A percentile compares a stretch with the other conserved stretches of the same genome.
phyloP scores from a whole-genome alignment of 2,113 vertebrate genomes.

The Rhinogobius similis region DNA sequence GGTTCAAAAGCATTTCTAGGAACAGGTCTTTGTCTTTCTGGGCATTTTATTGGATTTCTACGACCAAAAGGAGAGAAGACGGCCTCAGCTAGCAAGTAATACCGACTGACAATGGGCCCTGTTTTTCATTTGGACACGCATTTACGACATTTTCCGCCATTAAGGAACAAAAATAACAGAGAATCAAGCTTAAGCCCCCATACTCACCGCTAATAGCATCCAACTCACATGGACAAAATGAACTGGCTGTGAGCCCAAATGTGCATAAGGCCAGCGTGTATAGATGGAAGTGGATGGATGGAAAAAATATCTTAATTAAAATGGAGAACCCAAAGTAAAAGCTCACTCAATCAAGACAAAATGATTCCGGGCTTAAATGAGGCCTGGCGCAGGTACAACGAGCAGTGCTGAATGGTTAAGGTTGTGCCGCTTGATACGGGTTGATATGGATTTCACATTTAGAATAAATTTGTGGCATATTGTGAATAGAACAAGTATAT shows the following conservation, averaged over 20 bases:
- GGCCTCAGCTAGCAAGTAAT: slow-evolving; percentile 55
- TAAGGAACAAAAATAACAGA: slow-evolving; percentile 58
- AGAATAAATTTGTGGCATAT: no score
- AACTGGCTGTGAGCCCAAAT: slow-evolving; percentile 11
- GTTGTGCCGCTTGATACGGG: neutral
- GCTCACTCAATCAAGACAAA: slow-evolving; percentile 40
- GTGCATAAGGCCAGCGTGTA: slow-evolving; percentile 21
- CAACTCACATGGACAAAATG: slow-evolving; percentile 40
- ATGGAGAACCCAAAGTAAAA: slow-evolving; percentile 27
- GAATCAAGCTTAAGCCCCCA: slow-evolving; percentile 49
- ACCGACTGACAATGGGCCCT: slow-evolving; percentile 60
- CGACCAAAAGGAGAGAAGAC: slow-evolving; percentile 50
- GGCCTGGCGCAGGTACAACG: slow-evolving; percentile 41
- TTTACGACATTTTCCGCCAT: slow-evolving; percentile 65
- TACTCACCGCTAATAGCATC: slow-evolving; percentile 26
- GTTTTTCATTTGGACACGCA: slow-evolving; percentile 66
- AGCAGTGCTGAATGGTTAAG: neutral
- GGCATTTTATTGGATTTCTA: slow-evolving; percentile 54
- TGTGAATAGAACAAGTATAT: no score
- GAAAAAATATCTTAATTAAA: slow-evolving; percentile 56
- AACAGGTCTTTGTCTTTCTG: slow-evolving; percentile 50
- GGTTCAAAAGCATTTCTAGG: slow-evolving; percentile 74
- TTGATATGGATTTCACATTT: neutral
- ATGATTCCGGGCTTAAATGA: slow-evolving; percentile 32
- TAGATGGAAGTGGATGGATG: slow-evolving; percentile 9